phyloP scores from a whole-genome alignment of 2,888 invertebrate genomes.

The Phyto melanocephala region DNA sequence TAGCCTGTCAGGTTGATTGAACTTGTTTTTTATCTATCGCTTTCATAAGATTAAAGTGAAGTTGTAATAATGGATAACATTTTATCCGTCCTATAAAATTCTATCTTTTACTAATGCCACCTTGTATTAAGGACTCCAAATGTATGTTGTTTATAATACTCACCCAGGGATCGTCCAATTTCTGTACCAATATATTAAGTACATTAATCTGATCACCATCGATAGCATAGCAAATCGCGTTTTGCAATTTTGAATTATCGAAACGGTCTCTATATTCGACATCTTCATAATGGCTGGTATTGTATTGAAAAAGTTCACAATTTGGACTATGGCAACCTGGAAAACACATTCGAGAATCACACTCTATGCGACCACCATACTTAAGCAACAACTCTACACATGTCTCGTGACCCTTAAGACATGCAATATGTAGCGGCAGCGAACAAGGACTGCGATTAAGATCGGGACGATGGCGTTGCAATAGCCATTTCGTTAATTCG shows the following conservation, averaged over 20 bases:
- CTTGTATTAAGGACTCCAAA: too few species aligned
- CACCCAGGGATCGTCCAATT: slow-evolving; percentile 86
- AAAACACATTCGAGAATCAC: slow-evolving; percentile 87
- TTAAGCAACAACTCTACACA: slow-evolving; percentile 85
- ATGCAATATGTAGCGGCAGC: slow-evolving; percentile 87
- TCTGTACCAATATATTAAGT: slow-evolving; percentile 83
- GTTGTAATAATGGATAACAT: too few species aligned
- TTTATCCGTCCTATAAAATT: too few species aligned
- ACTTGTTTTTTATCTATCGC: too few species aligned
- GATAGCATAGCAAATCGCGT: slow-evolving; percentile 85
- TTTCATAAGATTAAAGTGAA: too few species aligned
- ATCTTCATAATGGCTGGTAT: slow-evolving; percentile 80
- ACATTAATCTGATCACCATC: slow-evolving; percentile 87
- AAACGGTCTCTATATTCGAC: slow-evolving; percentile 74
- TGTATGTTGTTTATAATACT: too few species aligned
- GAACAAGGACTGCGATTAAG: slow-evolving; percentile 87
- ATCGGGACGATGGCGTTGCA: slow-evolving; percentile 83
- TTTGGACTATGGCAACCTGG: slow-evolving; percentile 85
- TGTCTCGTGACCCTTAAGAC: slow-evolving; percentile 85
- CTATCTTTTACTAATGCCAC: too few species aligned
- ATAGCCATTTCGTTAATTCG: slow-evolving; percentile 84
- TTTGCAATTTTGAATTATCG: slow-evolving; percentile 82
- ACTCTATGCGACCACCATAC: slow-evolving; percentile 85
- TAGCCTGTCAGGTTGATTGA: too few species aligned
- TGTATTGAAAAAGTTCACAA: slow-evolving; percentile 85